Evolutionary conservation across 2,113 vertebrate genomes (phyloP).

Genomic region (Colius striatus): DNA sequence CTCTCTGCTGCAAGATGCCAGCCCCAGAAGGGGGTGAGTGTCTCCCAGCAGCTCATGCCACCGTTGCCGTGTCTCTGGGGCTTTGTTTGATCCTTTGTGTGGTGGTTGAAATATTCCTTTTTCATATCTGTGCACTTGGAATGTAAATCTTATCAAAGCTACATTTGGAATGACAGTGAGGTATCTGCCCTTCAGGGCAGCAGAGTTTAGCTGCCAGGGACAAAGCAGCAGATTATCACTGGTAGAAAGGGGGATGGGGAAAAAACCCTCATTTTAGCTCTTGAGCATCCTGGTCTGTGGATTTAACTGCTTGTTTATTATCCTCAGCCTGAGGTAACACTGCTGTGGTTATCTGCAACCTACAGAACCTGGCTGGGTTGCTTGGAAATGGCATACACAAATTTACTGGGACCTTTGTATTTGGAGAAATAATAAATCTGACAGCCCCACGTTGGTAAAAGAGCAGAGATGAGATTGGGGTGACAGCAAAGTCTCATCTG

Average conservation of each 20-base stretch:
- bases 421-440: not conserved
- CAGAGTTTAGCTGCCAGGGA: not conserved
- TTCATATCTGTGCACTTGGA: not conserved
- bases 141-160: not conserved
- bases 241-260: not conserved
- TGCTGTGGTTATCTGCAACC: not conserved
- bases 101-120: not conserved
- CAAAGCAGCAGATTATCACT: not conserved
- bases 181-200: not conserved
- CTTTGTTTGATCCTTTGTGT: not conserved
- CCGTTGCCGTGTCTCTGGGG: not conserved
- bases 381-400: not conserved
- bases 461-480: not conserved
- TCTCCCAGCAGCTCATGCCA: not conserved
- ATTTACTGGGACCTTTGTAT: not conserved
- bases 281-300: not conserved
- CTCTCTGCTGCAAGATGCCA: not conserved
- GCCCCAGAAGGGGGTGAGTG: not conserved
- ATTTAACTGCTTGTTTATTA: not conserved
- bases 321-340: not conserved
- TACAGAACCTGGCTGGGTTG: not conserved
- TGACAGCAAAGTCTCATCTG: not conserved
- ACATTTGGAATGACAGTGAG: fast-evolving
- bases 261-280: not conserved
- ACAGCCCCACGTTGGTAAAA: not conserved